These are phyloP conservation scores for Scortum barcoo DNA, from an alignment of 2,113 vertebrate species.

Conservation along the genomic window DNA sequence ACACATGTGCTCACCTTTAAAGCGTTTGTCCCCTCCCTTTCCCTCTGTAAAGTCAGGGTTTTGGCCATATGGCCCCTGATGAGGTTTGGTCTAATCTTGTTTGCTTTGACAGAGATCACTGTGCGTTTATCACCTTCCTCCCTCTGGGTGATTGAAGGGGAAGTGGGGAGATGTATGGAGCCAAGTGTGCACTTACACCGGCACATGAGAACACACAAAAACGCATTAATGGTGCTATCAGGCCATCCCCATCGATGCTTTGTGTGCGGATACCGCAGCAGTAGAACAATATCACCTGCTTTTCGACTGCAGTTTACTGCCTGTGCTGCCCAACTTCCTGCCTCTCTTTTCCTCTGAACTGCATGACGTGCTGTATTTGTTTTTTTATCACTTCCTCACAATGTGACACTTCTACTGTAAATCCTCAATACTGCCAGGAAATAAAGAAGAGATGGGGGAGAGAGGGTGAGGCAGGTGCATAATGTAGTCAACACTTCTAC, in stretches of 20 bases:
- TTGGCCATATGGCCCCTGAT: conserved; percentile 53
- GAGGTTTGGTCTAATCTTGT: conserved; percentile 70
- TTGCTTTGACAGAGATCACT: conserved; percentile 60
- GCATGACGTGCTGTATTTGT: not conserved
- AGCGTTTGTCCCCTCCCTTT: not conserved
- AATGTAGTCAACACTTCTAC: conserved; percentile 52
- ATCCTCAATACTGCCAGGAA: conserved; percentile 44
- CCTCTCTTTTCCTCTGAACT: conserved; percentile 26
- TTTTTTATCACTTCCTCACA: conserved; percentile 43
- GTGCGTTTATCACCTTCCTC: conserved; percentile 47
- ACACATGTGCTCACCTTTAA: conserved; percentile 19
- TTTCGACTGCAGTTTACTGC: conserved; percentile 5
- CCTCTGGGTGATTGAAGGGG: conserved; percentile 44
- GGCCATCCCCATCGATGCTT: not conserved
- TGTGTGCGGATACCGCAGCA: not conserved
- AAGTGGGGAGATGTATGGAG: conserved; percentile 39
- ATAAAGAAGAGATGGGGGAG: conserved; percentile 17
- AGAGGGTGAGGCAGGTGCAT: conserved; percentile 50
- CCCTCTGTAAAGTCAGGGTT: conserved; percentile 23
- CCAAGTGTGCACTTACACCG: not conserved
- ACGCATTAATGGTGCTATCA: not conserved
- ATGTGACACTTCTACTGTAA: conserved; percentile 32
- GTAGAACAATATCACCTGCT: not conserved
- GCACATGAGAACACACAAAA: conserved; percentile 19
- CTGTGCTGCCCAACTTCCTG: conserved; percentile 43